Base-by-base conservation (phyloP, 64 coral and sea anemone genomes). In the Montipora foliosa region DNA sequence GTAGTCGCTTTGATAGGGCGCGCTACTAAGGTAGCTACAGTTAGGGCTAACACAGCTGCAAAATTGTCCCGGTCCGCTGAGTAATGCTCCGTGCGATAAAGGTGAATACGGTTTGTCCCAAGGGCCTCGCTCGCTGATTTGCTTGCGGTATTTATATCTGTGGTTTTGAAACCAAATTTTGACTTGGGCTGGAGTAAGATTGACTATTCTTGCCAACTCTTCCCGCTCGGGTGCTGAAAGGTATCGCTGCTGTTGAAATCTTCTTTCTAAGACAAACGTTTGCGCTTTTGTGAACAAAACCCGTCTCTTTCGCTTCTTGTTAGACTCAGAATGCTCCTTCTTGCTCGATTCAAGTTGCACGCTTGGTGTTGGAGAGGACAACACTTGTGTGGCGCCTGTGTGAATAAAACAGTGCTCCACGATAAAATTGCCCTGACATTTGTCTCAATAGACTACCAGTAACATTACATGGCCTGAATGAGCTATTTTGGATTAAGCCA, bases 61-160 rank as follows among this genome's bases (percentile, higher is more conserved):
- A 55, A 94, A 91, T 60, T 98, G 96, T 81, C 96, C 93, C 67
- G 82, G 78, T 45, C 93, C 89, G 37, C 82, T 98, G 2, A 98
- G 93, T 16, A 98, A 88, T 15, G 96, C 79, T 49, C 93, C 89
- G 11, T 90, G 78, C 4, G 90, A 75, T 62, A 92, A 78, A 4
- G 93, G 87, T 37, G 92, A 88, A 85, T 95, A 98, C 0, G 93
- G 78, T 79, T 98, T 98, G 25, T 98, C 96, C 96, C 96, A 98
- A 16, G 90, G 96, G 22, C 96, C 96, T 82, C 94, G 88, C 77
- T 98, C 96, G 79, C 84, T 94, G 57, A 98, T 99, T 85, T 99
- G 98, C 83, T 99, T 99, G 12, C 95, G 95, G 62, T 90, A 96
- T 80, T 99, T 99, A 83, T 99, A 99, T 74, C 94, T 77, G 77